phyloP scores from a whole-genome alignment of 2,888 invertebrate genomes.

The Melanostoma mellinum region DNA sequence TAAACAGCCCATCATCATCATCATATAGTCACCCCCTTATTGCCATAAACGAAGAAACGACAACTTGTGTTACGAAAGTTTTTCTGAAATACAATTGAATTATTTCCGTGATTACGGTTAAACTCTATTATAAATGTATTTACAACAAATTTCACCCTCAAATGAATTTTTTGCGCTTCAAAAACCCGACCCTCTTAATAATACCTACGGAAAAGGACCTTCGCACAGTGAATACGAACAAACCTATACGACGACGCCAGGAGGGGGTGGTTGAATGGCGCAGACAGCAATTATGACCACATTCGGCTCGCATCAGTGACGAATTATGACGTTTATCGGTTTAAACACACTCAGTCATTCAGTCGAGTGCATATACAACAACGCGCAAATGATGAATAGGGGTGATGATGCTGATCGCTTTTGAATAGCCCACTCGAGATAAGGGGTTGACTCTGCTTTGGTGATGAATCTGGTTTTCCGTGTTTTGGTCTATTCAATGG shows the following conservation, averaged over 20 bases:
- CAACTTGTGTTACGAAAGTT: constrained; percentile 9
- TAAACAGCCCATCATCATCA: constrained; percentile 55
- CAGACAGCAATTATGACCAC: constrained; percentile 73
- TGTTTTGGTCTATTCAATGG: constrained; percentile 1
- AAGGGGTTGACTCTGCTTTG: constrained; percentile 47
- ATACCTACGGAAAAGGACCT: constrained; percentile 47
- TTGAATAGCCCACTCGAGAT: constrained; percentile 66
- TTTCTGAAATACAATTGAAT: constrained; percentile 64
- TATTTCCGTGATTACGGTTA: constrained; percentile 66
- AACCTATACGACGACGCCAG: no score
- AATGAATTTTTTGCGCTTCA: constrained; percentile 46
- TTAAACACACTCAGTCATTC: constrained; percentile 53
- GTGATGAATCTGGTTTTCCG: constrained; percentile 42
- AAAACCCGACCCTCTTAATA: constrained; percentile 4
- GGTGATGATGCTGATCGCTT: constrained; percentile 62
- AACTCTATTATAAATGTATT: constrained; percentile 69
- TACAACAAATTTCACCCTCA: constrained; percentile 61
- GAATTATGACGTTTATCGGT: constrained; percentile 73
- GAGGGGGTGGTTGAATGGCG: constrained; percentile 44
- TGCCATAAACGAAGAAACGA: neutral
- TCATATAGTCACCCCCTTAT: constrained; percentile 18
- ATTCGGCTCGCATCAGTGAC: constrained; percentile 70
- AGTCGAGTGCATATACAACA: constrained; percentile 45
- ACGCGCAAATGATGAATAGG: constrained; percentile 40
- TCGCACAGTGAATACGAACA: neutral